Evolutionary conservation across 2,888 invertebrate species (phyloP), one percentile per base, ranked within the genome.

Genomic region (Cheiracanthium punctorium): DNA sequence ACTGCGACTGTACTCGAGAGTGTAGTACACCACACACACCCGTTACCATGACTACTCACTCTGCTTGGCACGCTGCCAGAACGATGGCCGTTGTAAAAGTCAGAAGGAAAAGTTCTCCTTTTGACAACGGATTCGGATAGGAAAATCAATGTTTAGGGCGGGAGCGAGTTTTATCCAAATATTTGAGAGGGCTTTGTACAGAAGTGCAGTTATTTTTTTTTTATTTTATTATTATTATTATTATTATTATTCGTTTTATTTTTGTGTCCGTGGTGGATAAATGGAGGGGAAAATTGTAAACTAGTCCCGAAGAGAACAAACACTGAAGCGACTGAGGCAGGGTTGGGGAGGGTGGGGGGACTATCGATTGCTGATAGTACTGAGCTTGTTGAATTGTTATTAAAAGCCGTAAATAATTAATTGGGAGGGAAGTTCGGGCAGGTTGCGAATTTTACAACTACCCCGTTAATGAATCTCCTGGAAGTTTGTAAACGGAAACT

Each of bases 121-220:
- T 58, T 58, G 58, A 58, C 58, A 58, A 58, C 24, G 58, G 24
- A n/a, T n/a, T n/a, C n/a, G 37, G 37, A 24, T 58, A 2, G 58
- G 58, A 58, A 58, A 58, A 58, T 58, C 58, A 58, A 58, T 58
- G 58, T 58, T 17, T 17, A 5, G 58, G 58, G 58, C 24, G 58
- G 58, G 58, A 58, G 24, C 58, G 24, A 58, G 58, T 58, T 58
- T 58, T 58, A 58, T 58, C 58, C 58, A 58, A 58, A 58, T 58
- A 58, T 58, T 58, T 58, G 24, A 58, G 24, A 58, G 58, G 58
- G 58, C 58, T 58, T 20, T 24, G 58, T 58, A 24, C 58, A 5
- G 24, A 58, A 12, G n/a, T 5, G 58, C n/a, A 58, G 58, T 58
- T 37, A 37, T 37, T 12, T 37, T 37, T 37, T 37, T 37, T 37